Evolutionary conservation across 2,888 invertebrate genomes (phyloP).

Genomic region (Apamea anceps): DNA sequence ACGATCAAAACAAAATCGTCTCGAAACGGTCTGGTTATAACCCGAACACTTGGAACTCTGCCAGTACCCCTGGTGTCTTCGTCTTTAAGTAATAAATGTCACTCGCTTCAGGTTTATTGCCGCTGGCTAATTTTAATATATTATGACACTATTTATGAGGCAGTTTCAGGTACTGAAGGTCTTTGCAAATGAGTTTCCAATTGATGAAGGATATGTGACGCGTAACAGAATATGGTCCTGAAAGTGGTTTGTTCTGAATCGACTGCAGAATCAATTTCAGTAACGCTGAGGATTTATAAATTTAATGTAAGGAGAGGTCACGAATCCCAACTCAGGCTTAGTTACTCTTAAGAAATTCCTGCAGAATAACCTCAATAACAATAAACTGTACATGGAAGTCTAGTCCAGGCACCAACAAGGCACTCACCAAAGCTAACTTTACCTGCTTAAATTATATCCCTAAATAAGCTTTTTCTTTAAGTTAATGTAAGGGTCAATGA

Average conservation of each 20-base stretch:
- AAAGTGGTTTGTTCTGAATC: neutral
- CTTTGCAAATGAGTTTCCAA: slow-evolving; percentile 17
- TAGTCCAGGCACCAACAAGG: neutral
- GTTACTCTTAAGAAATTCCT: neutral
- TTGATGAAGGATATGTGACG: slow-evolving; percentile 4
- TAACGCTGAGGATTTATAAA: neutral
- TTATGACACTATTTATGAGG: slow-evolving; percentile 44
- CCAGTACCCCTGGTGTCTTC: slow-evolving; percentile 48
- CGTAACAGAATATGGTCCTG: neutral
- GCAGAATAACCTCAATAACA: too few relatives aligned
- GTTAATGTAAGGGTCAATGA: neutral
- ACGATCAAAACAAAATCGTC: slow-evolving; percentile 58
- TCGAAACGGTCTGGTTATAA: slow-evolving; percentile 62
- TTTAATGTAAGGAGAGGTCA: too few relatives aligned
- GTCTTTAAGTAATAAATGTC: slow-evolving; percentile 60
- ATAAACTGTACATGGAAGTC: too few relatives aligned
- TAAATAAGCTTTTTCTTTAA: neutral
- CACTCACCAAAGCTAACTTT: neutral
- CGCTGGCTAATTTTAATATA: slow-evolving; percentile 51
- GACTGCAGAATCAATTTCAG: neutral
- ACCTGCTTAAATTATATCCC: neutral
- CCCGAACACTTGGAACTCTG: slow-evolving; percentile 54
- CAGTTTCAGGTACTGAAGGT: slow-evolving; percentile 40
- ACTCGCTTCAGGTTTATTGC: slow-evolving; percentile 57
- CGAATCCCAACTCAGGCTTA: too few relatives aligned